Conservation (phyloP, 2,113 vertebrate species). For the Gobio gobio region DNA sequence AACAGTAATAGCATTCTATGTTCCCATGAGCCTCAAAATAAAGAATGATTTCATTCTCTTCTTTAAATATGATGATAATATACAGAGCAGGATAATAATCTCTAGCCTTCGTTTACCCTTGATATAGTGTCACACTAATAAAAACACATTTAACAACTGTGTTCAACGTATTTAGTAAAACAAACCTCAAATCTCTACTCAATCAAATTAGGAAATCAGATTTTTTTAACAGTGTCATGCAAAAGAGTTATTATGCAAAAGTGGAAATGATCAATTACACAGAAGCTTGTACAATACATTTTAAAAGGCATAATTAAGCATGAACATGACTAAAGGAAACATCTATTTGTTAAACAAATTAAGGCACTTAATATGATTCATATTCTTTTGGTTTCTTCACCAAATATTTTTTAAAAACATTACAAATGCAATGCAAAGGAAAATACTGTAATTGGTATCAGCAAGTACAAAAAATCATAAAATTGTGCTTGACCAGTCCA, state of each 20-base stretch:
- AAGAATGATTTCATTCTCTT: slow-evolving; percentile 1
- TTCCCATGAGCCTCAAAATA: slow-evolving; percentile 16
- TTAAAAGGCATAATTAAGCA: background rate
- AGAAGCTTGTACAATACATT: background rate
- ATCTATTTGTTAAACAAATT: background rate
- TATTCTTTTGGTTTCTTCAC: background rate
- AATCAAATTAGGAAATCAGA: background rate
- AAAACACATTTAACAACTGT: background rate
- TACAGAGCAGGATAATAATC: slow-evolving; percentile 6
- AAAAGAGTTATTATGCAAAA: background rate
- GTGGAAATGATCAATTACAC: background rate
- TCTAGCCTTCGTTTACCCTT: background rate
- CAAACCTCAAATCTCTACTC: background rate
- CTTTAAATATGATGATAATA: background rate
- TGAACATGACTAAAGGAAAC: background rate
- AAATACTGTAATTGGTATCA: background rate
- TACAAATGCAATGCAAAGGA: background rate
- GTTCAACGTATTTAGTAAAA: background rate
- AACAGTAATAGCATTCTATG: slow-evolving; percentile 5
- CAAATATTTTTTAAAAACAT: background rate
- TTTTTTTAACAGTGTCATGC: background rate
- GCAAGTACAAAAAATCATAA: too few species aligned
- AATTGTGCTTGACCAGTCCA: background rate
- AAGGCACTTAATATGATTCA: background rate
- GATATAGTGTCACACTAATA: slow-evolving; percentile 9